Percentiles rank a stretch among this genome's conserved stretches.
Conservation (phyloP, 1,140 invertebrate genomes). For the Bombus sylvicola region DNA sequence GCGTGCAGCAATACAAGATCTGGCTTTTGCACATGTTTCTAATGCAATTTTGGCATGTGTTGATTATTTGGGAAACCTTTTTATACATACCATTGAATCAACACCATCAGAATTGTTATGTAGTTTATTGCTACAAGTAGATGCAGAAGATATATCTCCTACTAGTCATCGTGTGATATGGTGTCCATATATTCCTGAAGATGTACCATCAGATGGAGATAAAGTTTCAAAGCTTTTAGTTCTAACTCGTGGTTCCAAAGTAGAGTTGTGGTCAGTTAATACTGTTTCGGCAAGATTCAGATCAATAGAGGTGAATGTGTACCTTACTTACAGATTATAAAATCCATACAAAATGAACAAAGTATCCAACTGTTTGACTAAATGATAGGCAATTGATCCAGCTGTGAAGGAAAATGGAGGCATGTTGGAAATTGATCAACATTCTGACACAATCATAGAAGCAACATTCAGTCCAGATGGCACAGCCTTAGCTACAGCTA, state of each 20-base stretch:
- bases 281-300: constrained; percentile 71
- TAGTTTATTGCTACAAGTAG: constrained; percentile 83
- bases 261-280: constrained; percentile 83
- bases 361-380: constrained; percentile 56
- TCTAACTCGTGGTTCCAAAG: constrained; percentile 89
- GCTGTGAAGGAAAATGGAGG: constrained; percentile 72
- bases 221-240: constrained; percentile 91
- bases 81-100: constrained; percentile 91
- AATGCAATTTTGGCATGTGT: constrained; percentile 93
- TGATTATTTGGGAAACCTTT: constrained; percentile 91
- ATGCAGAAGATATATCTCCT: constrained; percentile 73
- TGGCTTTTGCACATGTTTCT: constrained; percentile 93
- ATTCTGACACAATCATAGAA: constrained; percentile 90
- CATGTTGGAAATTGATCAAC: constrained; percentile 86
- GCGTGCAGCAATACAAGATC: constrained; percentile 91
- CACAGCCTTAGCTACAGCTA: constrained; percentile 94
- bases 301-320: constrained; percentile 70
- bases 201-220: constrained; percentile 84
- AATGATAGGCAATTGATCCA: constrained; percentile 71
- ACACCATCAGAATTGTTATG: constrained; percentile 84
- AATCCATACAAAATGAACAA: constrained; percentile 32
- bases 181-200: constrained; percentile 94
- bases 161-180: constrained; percentile 89
- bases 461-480: constrained; percentile 96
- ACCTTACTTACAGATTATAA: constrained; percentile 42